These are phyloP conservation scores for Eilema depressum DNA, from an alignment of 2,888 invertebrate genomes.

Conservation along the genomic window DNA sequence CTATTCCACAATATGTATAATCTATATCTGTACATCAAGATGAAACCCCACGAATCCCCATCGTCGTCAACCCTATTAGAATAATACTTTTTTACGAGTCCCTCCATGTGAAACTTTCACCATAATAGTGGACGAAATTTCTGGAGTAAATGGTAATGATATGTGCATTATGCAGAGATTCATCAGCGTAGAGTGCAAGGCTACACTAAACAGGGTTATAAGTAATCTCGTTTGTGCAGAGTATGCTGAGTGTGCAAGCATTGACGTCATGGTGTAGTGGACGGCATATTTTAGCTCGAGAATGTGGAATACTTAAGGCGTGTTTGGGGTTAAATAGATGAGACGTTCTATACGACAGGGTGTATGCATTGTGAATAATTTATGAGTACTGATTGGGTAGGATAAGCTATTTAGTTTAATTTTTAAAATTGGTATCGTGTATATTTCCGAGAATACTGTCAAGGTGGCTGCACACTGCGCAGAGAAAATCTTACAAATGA, in stretches of 20 bases:
- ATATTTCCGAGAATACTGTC: no score
- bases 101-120: constrained; percentile 17
- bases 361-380: neutral
- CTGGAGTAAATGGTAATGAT: constrained; percentile 29
- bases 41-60: no score
- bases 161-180: constrained; percentile 49
- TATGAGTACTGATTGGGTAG: neutral
- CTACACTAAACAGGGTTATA: constrained; percentile 14
- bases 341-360: neutral
- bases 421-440: no score
- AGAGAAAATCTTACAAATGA: no score
- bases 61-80: constrained; percentile 11
- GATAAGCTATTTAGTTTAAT: neutral
- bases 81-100: constrained; percentile 29
- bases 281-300: neutral
- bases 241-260: constrained; percentile 8
- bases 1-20: no score
- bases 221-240: constrained; percentile 22
- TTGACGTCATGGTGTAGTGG: constrained; percentile 12
- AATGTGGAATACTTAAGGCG: neutral
- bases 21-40: no score
- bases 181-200: constrained; percentile 40
- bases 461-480: no score
- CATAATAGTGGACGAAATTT: constrained; percentile 29
- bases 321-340: neutral